Conservation (phyloP, 2,797 vertebrate species). For the Lagorchestes hirsutus region DNA sequence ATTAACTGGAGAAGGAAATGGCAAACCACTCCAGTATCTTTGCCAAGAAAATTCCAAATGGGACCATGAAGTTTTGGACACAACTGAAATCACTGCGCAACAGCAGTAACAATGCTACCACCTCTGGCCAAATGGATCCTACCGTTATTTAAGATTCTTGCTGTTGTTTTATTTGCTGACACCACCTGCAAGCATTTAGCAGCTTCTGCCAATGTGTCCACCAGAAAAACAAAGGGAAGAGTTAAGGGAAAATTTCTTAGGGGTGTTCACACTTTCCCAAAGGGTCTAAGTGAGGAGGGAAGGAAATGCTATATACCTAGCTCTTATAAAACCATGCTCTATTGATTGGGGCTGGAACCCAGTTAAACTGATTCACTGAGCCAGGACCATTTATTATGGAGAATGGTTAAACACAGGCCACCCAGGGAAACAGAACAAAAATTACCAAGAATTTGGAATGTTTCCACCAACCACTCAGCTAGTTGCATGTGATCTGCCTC, state of each 20-base stretch:
- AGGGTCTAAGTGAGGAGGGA: constrained; percentile 7
- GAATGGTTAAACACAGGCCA: constrained; percentile 38
- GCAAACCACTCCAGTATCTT: neutral
- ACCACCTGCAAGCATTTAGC: neutral
- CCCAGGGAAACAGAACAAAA: neutral
- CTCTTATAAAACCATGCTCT: constrained; percentile 15
- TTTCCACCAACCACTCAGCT: constrained; percentile 1
- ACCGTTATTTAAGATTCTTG: neutral
- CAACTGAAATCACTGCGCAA: neutral
- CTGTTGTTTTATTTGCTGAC: neutral
- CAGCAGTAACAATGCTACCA: neutral
- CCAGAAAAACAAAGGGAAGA: constrained; percentile 6
- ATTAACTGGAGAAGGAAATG: neutral
- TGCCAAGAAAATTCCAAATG: neutral
- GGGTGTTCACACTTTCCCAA: constrained; percentile 48
- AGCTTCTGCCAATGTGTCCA: constrained; percentile 13
- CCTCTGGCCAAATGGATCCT: neutral
- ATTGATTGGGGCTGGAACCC: constrained; percentile 10
- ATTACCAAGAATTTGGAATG: constrained; percentile 31
- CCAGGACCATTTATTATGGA: neutral
- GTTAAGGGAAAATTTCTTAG: neutral
- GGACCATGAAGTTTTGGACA: neutral
- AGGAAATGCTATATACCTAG: neutral
- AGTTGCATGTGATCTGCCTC: neutral
- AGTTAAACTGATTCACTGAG: constrained; percentile 35